phyloP scores from a whole-genome alignment of 2,888 invertebrate genomes.

The Troides aeacus region DNA sequence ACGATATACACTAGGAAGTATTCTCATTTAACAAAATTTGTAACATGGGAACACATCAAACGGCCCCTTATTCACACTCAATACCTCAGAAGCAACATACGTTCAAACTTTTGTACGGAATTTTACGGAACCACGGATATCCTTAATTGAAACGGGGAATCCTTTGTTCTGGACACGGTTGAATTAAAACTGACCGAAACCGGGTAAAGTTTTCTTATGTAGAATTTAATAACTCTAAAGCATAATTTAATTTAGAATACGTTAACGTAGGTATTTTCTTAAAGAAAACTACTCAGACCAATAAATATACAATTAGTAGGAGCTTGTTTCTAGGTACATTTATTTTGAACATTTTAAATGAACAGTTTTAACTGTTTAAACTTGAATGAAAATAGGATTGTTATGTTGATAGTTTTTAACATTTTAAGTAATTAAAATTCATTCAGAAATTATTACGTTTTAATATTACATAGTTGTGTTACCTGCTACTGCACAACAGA shows the following conservation, averaged over 20 bases:
- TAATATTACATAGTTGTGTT: neutral
- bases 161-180: conserved; percentile 53
- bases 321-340: neutral
- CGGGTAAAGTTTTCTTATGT: conserved; percentile 38
- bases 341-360: neutral
- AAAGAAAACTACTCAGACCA: neutral
- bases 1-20: conserved; percentile 20
- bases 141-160: conserved; percentile 58
- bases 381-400: neutral
- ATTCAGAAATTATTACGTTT: neutral
- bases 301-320: neutral
- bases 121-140: conserved; percentile 50
- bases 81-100: conserved; percentile 41
- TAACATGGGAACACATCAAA: conserved; percentile 54
- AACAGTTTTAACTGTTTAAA: neutral
- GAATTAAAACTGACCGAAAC: conserved; percentile 40
- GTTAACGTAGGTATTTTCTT: neutral
- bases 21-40: conserved; percentile 34
- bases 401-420: neutral
- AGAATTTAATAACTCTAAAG: conserved; percentile 2
- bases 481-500: conserved; percentile 53
- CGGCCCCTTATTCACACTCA: conserved; percentile 45
- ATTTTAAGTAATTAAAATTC: neutral
- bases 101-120: conserved; percentile 56
- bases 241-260: neutral